Evolutionary conservation across 2,113 vertebrate genomes (phyloP).

Genomic region (Eidolon helvum): DNA sequence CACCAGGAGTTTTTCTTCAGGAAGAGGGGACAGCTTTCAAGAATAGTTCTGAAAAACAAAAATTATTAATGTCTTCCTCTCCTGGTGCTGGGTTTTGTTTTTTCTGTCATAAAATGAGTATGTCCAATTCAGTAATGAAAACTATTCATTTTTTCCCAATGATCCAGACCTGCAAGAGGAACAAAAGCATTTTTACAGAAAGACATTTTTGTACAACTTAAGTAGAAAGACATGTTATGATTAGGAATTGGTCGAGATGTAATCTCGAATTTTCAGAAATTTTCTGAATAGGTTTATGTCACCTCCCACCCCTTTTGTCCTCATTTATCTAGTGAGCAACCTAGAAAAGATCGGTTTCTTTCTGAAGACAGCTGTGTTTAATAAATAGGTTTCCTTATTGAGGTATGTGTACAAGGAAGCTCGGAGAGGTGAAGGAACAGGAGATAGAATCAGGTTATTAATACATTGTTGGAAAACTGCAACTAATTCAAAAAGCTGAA

Average conservation of each 20-base stretch:
- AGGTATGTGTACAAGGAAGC: not conserved
- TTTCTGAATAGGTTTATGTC: not conserved
- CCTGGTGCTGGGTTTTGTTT: not conserved
- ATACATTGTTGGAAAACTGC: not conserved
- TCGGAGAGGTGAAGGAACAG: not conserved
- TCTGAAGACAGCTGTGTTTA: not conserved
- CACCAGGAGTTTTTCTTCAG: not conserved
- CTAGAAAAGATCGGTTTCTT: not conserved
- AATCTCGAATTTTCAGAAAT: not conserved
- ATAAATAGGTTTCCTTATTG: not conserved
- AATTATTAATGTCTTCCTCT: not conserved
- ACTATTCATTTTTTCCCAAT: not conserved
- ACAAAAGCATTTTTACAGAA: not conserved
- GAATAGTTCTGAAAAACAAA: not conserved
- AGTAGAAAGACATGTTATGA: not conserved
- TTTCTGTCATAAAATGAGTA: not conserved
- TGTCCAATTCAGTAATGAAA: not conserved
- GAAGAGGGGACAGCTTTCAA: not conserved
- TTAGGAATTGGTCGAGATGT: conserved; percentile 15
- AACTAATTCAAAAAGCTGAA: not conserved
- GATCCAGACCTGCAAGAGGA: not conserved
- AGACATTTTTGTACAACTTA: not conserved
- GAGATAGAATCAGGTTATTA: not conserved
- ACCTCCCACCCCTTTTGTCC: not conserved
- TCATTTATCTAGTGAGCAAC: not conserved